Evolutionary conservation across 1,140 invertebrate genomes (phyloP).

Genomic region (Drosophila baimaii): DNA sequence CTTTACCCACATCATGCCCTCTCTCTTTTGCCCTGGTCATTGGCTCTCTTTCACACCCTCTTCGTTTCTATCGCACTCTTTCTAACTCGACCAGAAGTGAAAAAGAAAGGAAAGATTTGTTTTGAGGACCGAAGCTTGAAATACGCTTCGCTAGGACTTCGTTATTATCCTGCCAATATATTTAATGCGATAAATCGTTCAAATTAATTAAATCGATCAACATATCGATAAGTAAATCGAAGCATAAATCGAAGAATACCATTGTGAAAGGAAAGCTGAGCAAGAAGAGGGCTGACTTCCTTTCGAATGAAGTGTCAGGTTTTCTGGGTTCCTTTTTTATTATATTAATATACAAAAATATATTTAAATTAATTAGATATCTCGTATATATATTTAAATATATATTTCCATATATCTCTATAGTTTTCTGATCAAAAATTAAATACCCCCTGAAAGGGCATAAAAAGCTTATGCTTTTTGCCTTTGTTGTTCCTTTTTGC

Average conservation of each 20-base stretch:
- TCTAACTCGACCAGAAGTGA: constrained; percentile 20
- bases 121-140: neutral
- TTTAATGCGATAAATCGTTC: neutral
- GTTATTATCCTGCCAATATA: neutral
- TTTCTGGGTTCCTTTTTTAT: too few species aligned
- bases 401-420: too few species aligned
- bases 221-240: too few species aligned
- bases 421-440: too few species aligned
- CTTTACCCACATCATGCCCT: constrained; percentile 5
- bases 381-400: neutral
- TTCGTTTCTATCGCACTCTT: constrained; percentile 8
- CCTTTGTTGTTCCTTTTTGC: constrained; percentile 53
- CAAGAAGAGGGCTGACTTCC: too few species aligned
- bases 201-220: too few species aligned
- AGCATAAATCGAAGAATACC: too few species aligned
- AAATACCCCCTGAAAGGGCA: neutral
- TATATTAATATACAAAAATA: neutral
- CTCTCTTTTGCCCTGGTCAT: neutral
- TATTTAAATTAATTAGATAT: too few species aligned
- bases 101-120: neutral
- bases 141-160: neutral
- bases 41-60: constrained; percentile 8
- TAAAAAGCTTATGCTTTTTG: constrained; percentile 73
- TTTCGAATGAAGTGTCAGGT: too few species aligned
- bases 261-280: too few species aligned